Base-by-base conservation (phyloP, 2,888 invertebrate genomes). In the Polyploca ridens region DNA sequence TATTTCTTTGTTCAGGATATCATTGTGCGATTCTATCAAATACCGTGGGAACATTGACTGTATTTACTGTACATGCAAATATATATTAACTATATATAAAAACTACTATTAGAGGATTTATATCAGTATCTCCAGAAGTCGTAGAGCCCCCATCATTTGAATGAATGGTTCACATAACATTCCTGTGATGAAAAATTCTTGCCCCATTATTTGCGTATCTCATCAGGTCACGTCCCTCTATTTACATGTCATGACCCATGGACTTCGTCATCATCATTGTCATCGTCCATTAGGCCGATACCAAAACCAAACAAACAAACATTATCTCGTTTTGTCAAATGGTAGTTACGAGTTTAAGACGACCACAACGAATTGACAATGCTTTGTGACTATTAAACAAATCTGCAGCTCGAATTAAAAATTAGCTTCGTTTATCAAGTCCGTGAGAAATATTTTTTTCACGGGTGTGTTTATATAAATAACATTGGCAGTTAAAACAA, bases 331-430 rank as follows among this genome's bases (percentile, higher is more conserved):
- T 76, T 75, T 77, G 75, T 81, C 74, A 81, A 79, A 82, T 79
- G 66, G 77, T 78, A 81, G 77, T 79, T 79, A 76, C 54, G 66
- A 71, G 71, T 72, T 69, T 71, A 71, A 63, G 75, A 76, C 75
- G 75, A 72, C 88, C 87, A 83, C 83, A 77, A 78, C 86, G 74
- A 90, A 91, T 90, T 80, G 75, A 83, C 86, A 90, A 88, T 88
- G 84, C 86, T 70, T 84, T 84, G 79, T 76, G 77, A 78, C 82
- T 79, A 86, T 87, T 88, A 85, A 83, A 83, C 80, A 86, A 90
- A 90, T 90, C 89, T 85, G 89, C 90, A 89, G 86, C 83, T 82
- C 84, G 74, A 88, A 91, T 91, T 91, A 89, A 84, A 84, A 85
- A 86, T 89, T 89, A 79, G 86, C 85, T 87, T 79, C 89, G 87